phyloP scores from a whole-genome alignment of 2,888 invertebrate genomes.

The Eupithecia pulchellata region DNA sequence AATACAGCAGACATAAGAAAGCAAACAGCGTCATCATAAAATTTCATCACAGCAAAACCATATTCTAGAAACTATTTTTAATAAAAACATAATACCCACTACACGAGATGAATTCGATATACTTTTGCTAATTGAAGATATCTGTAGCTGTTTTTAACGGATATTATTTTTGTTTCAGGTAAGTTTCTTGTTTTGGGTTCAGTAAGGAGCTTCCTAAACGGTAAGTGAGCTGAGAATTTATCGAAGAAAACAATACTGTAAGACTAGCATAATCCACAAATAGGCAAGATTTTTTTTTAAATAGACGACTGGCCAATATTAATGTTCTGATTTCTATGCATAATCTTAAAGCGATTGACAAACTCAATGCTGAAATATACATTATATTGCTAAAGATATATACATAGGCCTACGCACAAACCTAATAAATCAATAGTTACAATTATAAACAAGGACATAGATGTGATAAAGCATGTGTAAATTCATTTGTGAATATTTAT shows the following conservation, averaged over 20 bases:
- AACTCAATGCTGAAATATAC: too few relatives aligned
- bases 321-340: not conserved
- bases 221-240: not conserved
- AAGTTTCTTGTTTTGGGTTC: slow-evolving; percentile 14
- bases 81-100: slow-evolving; percentile 69
- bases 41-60: slow-evolving; percentile 42
- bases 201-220: not conserved
- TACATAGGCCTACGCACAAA: not conserved
- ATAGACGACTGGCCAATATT: too few relatives aligned
- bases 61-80: slow-evolving; percentile 58
- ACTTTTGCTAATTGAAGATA: slow-evolving; percentile 82
- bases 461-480: not conserved
- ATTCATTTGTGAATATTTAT: slow-evolving; percentile 14
- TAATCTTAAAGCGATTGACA: not conserved
- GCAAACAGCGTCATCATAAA: slow-evolving; percentile 16
- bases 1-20: not conserved
- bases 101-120: slow-evolving; percentile 80
- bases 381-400: not conserved
- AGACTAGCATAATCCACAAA: not conserved
- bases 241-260: not conserved
- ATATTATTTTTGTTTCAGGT: slow-evolving; percentile 38
- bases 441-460: slow-evolving; percentile 1
- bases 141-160: not conserved
- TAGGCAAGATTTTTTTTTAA: too few relatives aligned
- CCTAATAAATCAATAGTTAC: not conserved